Base-by-base conservation (phyloP, 1,140 invertebrate genomes). In the Diploscapter pachys region DNA sequence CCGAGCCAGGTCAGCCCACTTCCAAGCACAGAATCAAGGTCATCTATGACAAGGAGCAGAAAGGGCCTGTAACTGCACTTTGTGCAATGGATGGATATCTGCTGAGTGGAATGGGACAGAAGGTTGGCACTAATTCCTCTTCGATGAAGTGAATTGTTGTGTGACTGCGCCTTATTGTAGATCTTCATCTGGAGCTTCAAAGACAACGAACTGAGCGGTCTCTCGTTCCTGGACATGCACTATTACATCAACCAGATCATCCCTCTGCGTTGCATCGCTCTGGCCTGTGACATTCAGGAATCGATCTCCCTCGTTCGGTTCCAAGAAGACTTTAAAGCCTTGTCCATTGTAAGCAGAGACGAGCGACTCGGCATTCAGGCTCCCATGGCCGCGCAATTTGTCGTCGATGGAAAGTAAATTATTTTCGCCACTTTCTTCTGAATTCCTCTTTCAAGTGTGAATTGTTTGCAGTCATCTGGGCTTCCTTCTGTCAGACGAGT, bases 121-220 rank as follows among this genome's bases (percentile, higher is more conserved):
- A 99, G 89, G 93, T 95, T 81, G 78, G 72, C 75, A 71, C 72
- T 75, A 75, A 11, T 67, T 11, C 3, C 49, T 79, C 80, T 81
- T 63, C 65, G 31, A 31, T 31, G 31, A 31, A 31, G 31, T 31
- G 31, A 31, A 31, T 31, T 31, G 31, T 1, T 31, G 31, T 31
- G 31, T 31, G 31, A 31, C 31, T 31, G 31, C 31, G 31, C 31
- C 31, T 31, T 31, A 31, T 31, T 84, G 72, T 54, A 94, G 93
- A 92, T 98, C 77, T 99, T 98, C 87, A 94, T 99, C 80, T 99
- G 96, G 95, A 93, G 96, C 86, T 87, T 98, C 67, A 96, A 96
- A 84, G 94, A 99, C 86, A 93, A 93, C 84, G 94, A 98, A 86
- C 88, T 99, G 11, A 92, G 94, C 61, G 97, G 96, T 56, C 92